Conservation (phyloP, 2,113 vertebrate genomes). For the Phyllopteryx taeniolatus region DNA sequence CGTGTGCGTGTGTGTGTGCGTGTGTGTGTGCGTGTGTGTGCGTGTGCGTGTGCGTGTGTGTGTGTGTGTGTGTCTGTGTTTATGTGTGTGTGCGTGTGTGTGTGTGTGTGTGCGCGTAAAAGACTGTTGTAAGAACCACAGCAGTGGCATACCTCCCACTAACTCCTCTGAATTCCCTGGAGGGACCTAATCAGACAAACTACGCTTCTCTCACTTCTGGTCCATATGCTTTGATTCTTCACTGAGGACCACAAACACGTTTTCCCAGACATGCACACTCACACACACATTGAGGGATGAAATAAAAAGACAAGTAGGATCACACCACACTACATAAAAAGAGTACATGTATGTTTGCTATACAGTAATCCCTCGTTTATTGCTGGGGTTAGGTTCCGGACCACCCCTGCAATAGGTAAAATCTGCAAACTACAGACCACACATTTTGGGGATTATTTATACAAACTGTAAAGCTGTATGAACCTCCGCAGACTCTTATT, state of each 20-base stretch:
- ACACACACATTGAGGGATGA: neutral
- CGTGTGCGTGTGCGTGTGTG: constrained; percentile 6
- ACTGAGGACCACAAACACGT: constrained; percentile 32
- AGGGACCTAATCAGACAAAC: constrained; percentile 54
- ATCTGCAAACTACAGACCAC: too few species aligned
- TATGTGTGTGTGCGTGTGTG: too few species aligned
- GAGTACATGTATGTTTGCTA: neutral
- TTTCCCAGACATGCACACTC: constrained; percentile 2
- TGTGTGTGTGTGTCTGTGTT: constrained; percentile 7
- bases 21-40: neutral
- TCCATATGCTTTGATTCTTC: constrained; percentile 43
- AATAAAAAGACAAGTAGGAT: neutral
- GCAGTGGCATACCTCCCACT: constrained; percentile 16
- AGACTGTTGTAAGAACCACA: constrained; percentile 22
- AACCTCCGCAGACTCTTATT: too few species aligned
- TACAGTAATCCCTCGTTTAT: too few species aligned
- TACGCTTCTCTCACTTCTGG: constrained; percentile 41
- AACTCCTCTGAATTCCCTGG: constrained; percentile 40
- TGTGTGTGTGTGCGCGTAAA: constrained; percentile 4
- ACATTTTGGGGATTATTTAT: too few species aligned
- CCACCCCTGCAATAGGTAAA: too few species aligned
- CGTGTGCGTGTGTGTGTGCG: constrained; percentile 11
- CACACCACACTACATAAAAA: neutral
- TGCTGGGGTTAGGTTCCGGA: too few species aligned
- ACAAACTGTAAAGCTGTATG: too few species aligned